Base-by-base conservation (phyloP, 2,888 invertebrate genomes). In the Neoitamus cyanurus region DNA sequence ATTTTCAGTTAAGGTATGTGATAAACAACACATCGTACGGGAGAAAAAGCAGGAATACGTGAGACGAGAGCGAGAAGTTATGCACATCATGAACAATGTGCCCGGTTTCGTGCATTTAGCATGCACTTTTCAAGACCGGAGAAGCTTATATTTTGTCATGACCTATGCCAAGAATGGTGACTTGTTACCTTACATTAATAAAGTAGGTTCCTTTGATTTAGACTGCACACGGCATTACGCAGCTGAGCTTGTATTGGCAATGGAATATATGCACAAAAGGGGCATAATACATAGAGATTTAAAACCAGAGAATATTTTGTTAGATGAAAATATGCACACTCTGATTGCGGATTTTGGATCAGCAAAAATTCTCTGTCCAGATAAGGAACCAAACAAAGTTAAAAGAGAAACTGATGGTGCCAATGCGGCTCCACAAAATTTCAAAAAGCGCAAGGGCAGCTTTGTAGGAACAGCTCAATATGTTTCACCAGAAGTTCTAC, bases 381-480 rank as follows among this genome's bases (percentile, higher is more conserved):
- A 88, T 4, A 87, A 87, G 37, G 5, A 86, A 72, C 34, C 77
- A 73, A n/a, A 36, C 68, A 2, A 13, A 9, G 86, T 87, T 20
- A 80, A 58, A 86, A 86, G 36, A 86, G 85, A n/a, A 87, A 84
- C 36, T 72, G 87, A 86, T 83, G 86, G 36, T 68, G 68, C 68
- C 37, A 42, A 75, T 77, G 84, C 75, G 70, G 69, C 80, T 73
- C 77, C 84, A 86, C n/a, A 31, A 42, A 58, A 58, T 20, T 69
- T 46, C 13, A 92, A 93, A 84, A 92, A 93, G 87, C 93, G 96
- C 85, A 94, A 94, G 88, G 95, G 95, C 88, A 97, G 97, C 90
- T 99, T 99, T 92, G 99, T 99, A 13, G 99, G 99, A 78, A 99
- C 99, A 11, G 99, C 99, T 1, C 99, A 99, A 90, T 99, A 99